Base-by-base conservation (phyloP, 2,797 vertebrate genomes). In the Sebastiscus tertius region DNA sequence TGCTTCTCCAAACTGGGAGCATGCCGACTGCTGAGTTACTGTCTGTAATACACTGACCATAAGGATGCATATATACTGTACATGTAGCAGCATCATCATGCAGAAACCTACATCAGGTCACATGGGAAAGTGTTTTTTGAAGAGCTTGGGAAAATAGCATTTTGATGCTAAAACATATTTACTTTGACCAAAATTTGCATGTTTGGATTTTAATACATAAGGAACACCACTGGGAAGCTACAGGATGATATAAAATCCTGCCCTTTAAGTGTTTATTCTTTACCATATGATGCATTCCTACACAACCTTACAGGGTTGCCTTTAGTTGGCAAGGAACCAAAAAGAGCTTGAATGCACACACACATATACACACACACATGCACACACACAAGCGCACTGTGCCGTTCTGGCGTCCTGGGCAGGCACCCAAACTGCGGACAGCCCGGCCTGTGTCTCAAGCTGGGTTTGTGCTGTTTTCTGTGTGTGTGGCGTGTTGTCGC, bases 381-480 rank as follows among this genome's bases (percentile, higher is more conserved):
- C 86, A 39, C 80, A 82, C 72, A 68, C 55, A 80, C 3, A 71
- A 39, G 14, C 3, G 5, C 29, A 64, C 27, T 29, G 20, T 60
- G 80, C 63, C 16, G 16, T 74, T 71, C 59, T 79, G 77, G 83
- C 76, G 81, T 92, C 88, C 87, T 91, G 93, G 95, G 94, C 94
- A 95, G 78, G 79, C 87, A 88, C 95, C 94, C 94, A 95, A 93
- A 83, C 87, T 80, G 66, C 6, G 79, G 92, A 92, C 93, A 91
- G 90, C 82, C 58, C 36, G 67, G 83, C 69, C 87, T 89, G 82
- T 93, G 93, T 94, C 91, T 96, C 96, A 95, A 96, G 95, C 94
- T 96, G 95, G 93, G 89, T 75, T 61, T 90, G 90, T 90, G 93
- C 94, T 96, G 96, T 96, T 96, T 94, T 94, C 92, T 91, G 90